A percentile compares a stretch with the other conserved stretches of the same genome.
Evolutionary conservation across 2,888 invertebrate species (phyloP).

Genomic region (Sesia bembeciformis): DNA sequence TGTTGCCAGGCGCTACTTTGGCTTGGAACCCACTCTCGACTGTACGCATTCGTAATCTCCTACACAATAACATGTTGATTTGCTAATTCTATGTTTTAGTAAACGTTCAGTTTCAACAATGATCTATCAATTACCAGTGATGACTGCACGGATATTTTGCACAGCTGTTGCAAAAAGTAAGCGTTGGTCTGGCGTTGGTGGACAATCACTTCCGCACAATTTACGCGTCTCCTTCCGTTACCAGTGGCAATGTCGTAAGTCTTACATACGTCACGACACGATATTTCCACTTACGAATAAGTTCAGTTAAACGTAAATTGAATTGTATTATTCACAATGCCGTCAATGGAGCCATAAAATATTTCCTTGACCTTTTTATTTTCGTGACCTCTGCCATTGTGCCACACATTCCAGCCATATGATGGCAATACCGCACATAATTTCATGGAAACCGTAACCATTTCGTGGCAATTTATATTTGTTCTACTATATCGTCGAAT

Average conservation of each 20-base stretch:
- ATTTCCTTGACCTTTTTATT: not conserved
- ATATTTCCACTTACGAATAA: too few relatives aligned
- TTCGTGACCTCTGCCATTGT: not conserved
- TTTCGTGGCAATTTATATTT: too few relatives aligned
- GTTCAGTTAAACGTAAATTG: too few relatives aligned
- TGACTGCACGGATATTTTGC: not conserved
- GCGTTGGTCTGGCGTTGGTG: constrained; percentile 2
- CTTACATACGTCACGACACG: too few relatives aligned
- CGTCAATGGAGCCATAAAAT: not conserved
- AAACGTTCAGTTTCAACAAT: not conserved
- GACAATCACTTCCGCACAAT: constrained; percentile 43
- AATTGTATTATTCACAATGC: too few relatives aligned
- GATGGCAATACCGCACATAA: not conserved
- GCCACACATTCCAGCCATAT: not conserved
- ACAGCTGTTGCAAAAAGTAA: not conserved
- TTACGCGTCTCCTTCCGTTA: constrained; percentile 1
- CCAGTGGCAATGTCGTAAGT: not conserved
- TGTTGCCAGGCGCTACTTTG: too few relatives aligned
- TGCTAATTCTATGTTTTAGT: too few relatives aligned
- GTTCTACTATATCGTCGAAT: constrained; percentile 20
- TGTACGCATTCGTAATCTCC: too few relatives aligned
- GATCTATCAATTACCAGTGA: not conserved
- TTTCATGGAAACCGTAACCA: too few relatives aligned
- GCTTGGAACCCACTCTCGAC: too few relatives aligned
- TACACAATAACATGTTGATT: too few relatives aligned